Percentiles rank a stretch among this genome's conserved stretches.
Evolutionary conservation across 2,797 vertebrate species (phyloP).

Genomic region (Melanogrammus aeglefinus): DNA sequence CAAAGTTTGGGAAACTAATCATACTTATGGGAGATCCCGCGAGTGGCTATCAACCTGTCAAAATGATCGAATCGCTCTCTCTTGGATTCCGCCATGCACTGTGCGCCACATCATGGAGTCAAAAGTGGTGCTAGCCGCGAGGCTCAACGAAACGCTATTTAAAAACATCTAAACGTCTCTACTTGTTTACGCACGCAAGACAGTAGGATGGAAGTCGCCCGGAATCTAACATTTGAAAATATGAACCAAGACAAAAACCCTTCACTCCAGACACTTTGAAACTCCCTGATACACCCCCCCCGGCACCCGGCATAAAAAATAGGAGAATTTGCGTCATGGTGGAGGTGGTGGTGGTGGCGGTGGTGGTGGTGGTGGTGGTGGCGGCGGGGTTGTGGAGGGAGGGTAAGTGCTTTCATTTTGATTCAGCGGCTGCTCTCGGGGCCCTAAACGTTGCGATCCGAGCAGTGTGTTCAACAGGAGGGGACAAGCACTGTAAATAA

Average conservation of each 20-base stretch:
- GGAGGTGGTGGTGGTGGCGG: too few relatives aligned
- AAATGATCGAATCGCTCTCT: not conserved
- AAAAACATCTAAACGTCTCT: not conserved
- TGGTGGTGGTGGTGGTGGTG: too few relatives aligned
- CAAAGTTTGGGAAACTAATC: constrained; percentile 3
- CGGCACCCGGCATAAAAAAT: not conserved
- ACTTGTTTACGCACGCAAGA: not conserved
- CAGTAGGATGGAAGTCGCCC: not conserved
- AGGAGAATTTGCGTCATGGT: not conserved
- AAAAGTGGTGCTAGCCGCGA: too few relatives aligned
- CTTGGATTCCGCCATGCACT: too few relatives aligned
- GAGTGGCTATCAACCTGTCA: not conserved
- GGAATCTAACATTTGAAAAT: not conserved
- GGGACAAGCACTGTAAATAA: not conserved
- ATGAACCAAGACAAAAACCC: not conserved
- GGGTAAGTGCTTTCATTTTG: not conserved
- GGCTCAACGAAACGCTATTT: too few relatives aligned
- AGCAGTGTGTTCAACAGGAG: too few relatives aligned
- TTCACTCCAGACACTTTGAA: not conserved
- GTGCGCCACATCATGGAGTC: too few relatives aligned
- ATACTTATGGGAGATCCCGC: not conserved
- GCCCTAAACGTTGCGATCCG: not conserved
- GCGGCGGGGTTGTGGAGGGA: too few relatives aligned
- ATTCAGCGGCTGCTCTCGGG: not conserved
- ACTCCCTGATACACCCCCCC: not conserved